A percentile compares a stretch with the other conserved stretches of the same genome.
Conservation (phyloP, 2,797 vertebrate genomes). For the Jordanella pulchra region DNA sequence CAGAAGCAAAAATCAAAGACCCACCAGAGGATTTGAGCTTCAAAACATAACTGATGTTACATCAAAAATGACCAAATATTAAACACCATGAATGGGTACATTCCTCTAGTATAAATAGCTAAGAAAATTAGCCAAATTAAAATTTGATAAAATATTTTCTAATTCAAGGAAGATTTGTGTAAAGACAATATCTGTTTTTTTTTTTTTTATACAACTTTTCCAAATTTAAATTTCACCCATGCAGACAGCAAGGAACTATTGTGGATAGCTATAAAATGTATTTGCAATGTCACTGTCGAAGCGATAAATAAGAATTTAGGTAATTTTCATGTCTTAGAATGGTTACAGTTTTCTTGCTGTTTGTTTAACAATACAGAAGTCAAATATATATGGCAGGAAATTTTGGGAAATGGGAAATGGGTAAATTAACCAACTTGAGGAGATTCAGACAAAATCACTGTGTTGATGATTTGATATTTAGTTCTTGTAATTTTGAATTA, state of each 20-base stretch:
- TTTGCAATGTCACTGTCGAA: too few species aligned
- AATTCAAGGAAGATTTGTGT: conserved; percentile 15
- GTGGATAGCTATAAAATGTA: not conserved
- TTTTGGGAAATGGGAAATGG: too few species aligned
- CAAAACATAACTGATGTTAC: conserved; percentile 26
- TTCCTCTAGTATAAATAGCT: not conserved
- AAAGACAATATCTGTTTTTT: not conserved
- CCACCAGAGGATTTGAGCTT: conserved; percentile 22
- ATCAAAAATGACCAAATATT: conserved; percentile 25
- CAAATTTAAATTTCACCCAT: conserved; percentile 23
- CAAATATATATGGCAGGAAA: too few species aligned
- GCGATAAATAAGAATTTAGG: too few species aligned
- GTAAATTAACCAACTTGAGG: too few species aligned
- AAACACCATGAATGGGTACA: not conserved
- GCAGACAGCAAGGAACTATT: conserved; percentile 8
- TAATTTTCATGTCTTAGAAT: too few species aligned
- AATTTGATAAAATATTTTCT: conserved; percentile 8
- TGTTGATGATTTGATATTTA: too few species aligned
- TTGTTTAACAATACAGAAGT: too few species aligned
- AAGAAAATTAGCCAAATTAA: not conserved
- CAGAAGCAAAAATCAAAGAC: conserved; percentile 13
- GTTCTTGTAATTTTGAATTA: too few species aligned
- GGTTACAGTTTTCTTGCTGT: too few species aligned
- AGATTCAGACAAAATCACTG: too few species aligned
- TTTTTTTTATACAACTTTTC: too few species aligned